phyloP scores from a whole-genome alignment of 2,113 vertebrate species.

The Neogobius melanostomus region DNA sequence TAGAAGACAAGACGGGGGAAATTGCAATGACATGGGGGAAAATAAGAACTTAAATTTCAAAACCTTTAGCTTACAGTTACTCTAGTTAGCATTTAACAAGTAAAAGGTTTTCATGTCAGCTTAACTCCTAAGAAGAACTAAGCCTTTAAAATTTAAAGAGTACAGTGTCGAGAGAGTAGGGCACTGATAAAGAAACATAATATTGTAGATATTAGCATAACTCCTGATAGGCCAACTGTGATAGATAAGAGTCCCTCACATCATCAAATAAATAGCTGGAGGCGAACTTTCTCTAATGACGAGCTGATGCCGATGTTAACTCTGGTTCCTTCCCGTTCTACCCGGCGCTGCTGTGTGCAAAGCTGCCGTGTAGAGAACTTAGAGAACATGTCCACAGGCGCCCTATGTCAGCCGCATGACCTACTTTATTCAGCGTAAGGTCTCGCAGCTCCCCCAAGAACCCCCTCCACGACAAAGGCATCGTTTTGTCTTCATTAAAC shows the following conservation, averaged over 20 bases:
- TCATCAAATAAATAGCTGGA: slow-evolving; percentile 68
- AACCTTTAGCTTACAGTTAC: background rate
- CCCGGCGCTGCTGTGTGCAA: slow-evolving; percentile 52
- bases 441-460: slow-evolving; percentile 66
- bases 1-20: too few species aligned
- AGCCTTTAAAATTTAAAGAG: background rate
- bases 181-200: slow-evolving; percentile 1
- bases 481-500: slow-evolving; percentile 77
- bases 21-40: too few species aligned
- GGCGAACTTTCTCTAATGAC: slow-evolving; percentile 67
- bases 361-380: slow-evolving; percentile 33
- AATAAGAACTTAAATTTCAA: background rate
- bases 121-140: slow-evolving; percentile 15
- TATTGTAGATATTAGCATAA: slow-evolving; percentile 16
- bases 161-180: background rate
- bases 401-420: slow-evolving; percentile 68
- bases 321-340: slow-evolving; percentile 43
- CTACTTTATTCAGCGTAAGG: slow-evolving; percentile 75
- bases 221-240: slow-evolving; percentile 36
- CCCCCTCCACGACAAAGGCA: slow-evolving; percentile 66
- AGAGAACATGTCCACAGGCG: slow-evolving; percentile 64
- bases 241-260: slow-evolving; percentile 60
- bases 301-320: slow-evolving; percentile 60
- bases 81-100: background rate
- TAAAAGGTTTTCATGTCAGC: slow-evolving; percentile 15